These are phyloP conservation scores for Microctenopoma steveboyesi DNA, from an alignment of 2,797 vertebrate genomes.

Conservation along the genomic window DNA sequence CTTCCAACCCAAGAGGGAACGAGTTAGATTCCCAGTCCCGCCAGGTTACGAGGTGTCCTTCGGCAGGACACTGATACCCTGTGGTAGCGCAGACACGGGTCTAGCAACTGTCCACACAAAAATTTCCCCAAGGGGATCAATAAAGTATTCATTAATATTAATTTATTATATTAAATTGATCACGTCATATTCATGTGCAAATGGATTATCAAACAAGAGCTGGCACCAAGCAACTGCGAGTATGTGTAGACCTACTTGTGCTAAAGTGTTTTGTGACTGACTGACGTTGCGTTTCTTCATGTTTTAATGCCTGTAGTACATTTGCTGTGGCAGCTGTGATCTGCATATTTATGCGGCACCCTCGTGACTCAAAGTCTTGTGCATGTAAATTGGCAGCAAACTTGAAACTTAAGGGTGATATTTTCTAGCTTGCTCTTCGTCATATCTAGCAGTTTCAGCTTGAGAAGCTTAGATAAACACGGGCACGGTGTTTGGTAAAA, in stretches of 20 bases:
- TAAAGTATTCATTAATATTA: too few relatives aligned
- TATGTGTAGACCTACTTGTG: neutral
- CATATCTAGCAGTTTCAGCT: too few relatives aligned
- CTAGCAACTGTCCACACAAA: too few relatives aligned
- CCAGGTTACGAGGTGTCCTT: too few relatives aligned
- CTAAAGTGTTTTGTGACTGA: neutral
- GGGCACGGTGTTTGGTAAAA: too few relatives aligned
- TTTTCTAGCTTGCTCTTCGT: neutral
- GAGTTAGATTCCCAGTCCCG: too few relatives aligned
- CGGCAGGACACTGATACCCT: too few relatives aligned
- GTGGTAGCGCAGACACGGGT: too few relatives aligned
- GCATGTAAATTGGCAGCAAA: neutral
- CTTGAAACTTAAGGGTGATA: neutral
- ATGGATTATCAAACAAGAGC: neutral
- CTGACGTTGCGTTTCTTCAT: neutral
- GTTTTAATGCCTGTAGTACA: slow-evolving; percentile 4
- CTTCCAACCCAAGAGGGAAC: too few relatives aligned
- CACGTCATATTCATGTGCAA: neutral
- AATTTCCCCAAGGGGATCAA: too few relatives aligned
- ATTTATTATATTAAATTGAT: neutral
- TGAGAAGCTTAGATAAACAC: too few relatives aligned
- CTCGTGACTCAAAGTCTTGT: slow-evolving; percentile 12
- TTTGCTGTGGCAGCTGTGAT: slow-evolving; percentile 10
- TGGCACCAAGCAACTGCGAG: neutral
- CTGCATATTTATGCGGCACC: slow-evolving; percentile 12